phyloP scores from a whole-genome alignment of 2,797 vertebrate genomes.

The Clarias platycephalus region DNA sequence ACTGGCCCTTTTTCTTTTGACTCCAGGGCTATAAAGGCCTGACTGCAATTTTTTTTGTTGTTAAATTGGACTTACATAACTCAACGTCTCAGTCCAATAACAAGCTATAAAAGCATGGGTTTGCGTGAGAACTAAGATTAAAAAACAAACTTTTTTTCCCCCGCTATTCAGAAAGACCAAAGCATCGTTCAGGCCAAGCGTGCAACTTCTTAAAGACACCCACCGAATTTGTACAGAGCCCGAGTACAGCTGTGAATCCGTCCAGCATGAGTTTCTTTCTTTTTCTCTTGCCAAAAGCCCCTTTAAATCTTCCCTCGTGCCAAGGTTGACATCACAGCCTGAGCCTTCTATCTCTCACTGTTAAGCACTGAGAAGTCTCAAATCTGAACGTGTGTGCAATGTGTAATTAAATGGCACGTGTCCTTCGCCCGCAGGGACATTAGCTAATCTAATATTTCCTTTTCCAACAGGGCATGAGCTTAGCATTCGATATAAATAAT shows the following conservation, averaged over 20 bases:
- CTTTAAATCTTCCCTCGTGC: not conserved
- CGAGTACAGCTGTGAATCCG: conserved; percentile 4
- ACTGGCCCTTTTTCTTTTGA: conserved; percentile 72
- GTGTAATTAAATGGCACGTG: not conserved
- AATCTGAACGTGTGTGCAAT: too few species aligned
- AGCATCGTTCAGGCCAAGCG: not conserved
- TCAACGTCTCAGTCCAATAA: conserved; percentile 32
- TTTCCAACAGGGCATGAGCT: not conserved
- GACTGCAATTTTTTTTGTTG: conserved; percentile 27
- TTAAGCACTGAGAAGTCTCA: not conserved
- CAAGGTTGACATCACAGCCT: conserved; percentile 1
- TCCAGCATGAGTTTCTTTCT: not conserved
- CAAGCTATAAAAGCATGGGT: conserved; percentile 15
- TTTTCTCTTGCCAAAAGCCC: conserved; percentile 17
- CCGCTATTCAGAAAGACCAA: conserved; percentile 11
- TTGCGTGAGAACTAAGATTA: conserved; percentile 24
- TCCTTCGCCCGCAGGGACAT: not conserved
- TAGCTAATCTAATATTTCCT: not conserved
- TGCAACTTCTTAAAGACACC: conserved; percentile 16
- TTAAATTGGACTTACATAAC: conserved; percentile 52
- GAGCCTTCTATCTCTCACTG: not conserved
- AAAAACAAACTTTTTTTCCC: not conserved
- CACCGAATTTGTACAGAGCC: not conserved
- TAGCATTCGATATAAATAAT: not conserved
- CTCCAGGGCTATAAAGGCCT: conserved; percentile 45